Base-by-base conservation (phyloP, 1,140 invertebrate genomes). In the Drosophila busckii region DNA sequence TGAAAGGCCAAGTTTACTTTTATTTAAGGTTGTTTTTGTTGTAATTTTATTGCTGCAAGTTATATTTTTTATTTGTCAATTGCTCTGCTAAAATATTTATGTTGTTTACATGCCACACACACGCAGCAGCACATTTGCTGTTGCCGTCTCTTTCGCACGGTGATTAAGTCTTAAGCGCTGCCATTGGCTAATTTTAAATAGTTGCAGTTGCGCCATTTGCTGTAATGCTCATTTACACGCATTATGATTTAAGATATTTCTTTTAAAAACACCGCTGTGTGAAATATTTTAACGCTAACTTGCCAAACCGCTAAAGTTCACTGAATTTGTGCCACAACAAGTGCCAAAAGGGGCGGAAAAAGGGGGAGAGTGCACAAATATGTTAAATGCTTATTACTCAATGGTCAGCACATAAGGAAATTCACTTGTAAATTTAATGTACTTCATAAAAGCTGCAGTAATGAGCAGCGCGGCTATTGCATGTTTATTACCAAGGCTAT, bases 181-280 rank as follows among this genome's bases (percentile, higher is more conserved):
- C n/a, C n/a, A 82, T 80, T 80, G 68, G 68, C 69, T 73, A 82
- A 80, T 80, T 80, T 67, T 12, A 53, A 17, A 29, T 45, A 20
- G 34, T 28, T 65, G 38, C 15, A 46, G 12, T 40, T 37, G 10
- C 8, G 70, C 65, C 61, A 61, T 55, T 75, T 66, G 60, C 54
- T 66, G 50, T 73, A 71, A 80, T 63, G 73, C 68, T 68, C 49
- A 65, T 66, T 68, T 80, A 67, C 67, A 61, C 54, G 70, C 64
- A 55, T 76, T 70, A 62, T 62, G 61, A 50, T 58, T 76, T 42
- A 56, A 73, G 48, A 15, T 44, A 61, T 66, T 58, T 62, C 46
- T 62, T 45, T 60, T 32, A 60, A 60, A 60, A 26, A 54, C 13
- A 9, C 56, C 56, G 56, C 56, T 66, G 71, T 78, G 62, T 65